A percentile compares a stretch with the other conserved stretches of the same genome.
Evolutionary conservation across 37 sponge, comb jelly and placozoan genomes (phyloP).

Genomic region (Mnemiopsis leidyi): DNA sequence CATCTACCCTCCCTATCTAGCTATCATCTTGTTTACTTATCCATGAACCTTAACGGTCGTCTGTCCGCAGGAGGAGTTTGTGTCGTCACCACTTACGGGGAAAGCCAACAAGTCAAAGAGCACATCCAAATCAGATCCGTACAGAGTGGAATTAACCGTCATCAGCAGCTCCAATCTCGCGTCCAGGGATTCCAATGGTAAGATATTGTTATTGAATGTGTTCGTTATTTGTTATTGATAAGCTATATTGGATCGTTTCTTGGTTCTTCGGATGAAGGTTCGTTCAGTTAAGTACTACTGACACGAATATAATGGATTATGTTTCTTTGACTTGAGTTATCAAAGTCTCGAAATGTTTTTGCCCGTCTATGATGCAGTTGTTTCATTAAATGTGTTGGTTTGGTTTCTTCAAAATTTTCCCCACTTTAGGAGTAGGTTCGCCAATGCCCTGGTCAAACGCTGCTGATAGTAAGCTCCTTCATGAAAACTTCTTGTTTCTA

Average conservation of each 20-base stretch:
- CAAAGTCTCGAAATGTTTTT: too few relatives aligned
- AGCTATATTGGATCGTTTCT: too few relatives aligned
- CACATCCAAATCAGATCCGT: background rate
- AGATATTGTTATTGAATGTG: too few relatives aligned
- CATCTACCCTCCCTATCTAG: too few relatives aligned
- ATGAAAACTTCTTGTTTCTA: background rate
- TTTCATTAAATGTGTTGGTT: background rate
- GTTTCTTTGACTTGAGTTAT: too few relatives aligned
- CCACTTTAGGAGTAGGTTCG: background rate
- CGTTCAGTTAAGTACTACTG: too few relatives aligned
- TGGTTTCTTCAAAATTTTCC: too few relatives aligned
- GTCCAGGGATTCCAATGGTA: slow-evolving; percentile 52
- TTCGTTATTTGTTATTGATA: too few relatives aligned
- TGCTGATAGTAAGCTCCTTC: background rate
- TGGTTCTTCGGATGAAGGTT: too few relatives aligned
- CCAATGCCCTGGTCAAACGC: background rate
- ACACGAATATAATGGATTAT: too few relatives aligned
- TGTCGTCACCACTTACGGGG: background rate
- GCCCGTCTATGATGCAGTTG: too few relatives aligned
- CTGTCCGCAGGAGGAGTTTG: slow-evolving; percentile 21
- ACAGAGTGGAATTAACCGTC: slow-evolving; percentile 43
- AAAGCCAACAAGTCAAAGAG: slow-evolving; percentile 21
- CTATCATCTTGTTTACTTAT: background rate
- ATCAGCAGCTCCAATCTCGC: background rate
- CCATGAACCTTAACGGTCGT: background rate